Evolutionary conservation across 1,140 invertebrate species (phyloP), one percentile per base, ranked within the genome.

Genomic region (Geopemphigus sp.): DNA sequence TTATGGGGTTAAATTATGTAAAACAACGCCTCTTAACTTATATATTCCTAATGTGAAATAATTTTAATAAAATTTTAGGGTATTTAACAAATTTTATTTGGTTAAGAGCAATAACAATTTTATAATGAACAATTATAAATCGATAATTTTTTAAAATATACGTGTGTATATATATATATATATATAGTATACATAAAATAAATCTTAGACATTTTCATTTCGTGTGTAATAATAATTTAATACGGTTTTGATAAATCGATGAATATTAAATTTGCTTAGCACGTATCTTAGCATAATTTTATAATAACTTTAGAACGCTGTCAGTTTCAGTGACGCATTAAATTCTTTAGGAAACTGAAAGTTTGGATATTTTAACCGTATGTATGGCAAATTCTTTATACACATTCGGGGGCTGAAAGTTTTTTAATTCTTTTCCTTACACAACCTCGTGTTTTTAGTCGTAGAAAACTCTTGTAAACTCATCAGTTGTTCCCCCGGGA

Each of bases 391-490:
- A 47, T 47, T 76, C 53, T 76, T 76, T 76, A 39, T 22, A 57
- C 56, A 45, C 61, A 39, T 50, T 26, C 17, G 3, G 73, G 14
- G 5, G 11, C 32, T 24, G n/a, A 63, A 78, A 61, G 74, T 78
- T 78, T 78, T 61, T 63, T 63, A 39, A 45, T 63, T 63, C 32
- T 47, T 29, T 45, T 22, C 6, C 45, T 26, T 8, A 17, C 24
- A n/a, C 14, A 63, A 47, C 39, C 74, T 63, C 57, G 56, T 61
- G 74, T 78, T 63, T 70, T 78, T 63, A 50, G 56, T 63, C 24
- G 56, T 57, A 78, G 74, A 29, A 78, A 78, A 78, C 74, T 78
- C 57, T 78, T 78, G 74, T 78, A 78, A 78, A 78, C 74, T 78
- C 74, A 78, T 78, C 74, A 78, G 54, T 50, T 63, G 50, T 57